Evolutionary conservation across 2,113 vertebrate genomes (phyloP).

Genomic region (Ochotona princeps): DNA sequence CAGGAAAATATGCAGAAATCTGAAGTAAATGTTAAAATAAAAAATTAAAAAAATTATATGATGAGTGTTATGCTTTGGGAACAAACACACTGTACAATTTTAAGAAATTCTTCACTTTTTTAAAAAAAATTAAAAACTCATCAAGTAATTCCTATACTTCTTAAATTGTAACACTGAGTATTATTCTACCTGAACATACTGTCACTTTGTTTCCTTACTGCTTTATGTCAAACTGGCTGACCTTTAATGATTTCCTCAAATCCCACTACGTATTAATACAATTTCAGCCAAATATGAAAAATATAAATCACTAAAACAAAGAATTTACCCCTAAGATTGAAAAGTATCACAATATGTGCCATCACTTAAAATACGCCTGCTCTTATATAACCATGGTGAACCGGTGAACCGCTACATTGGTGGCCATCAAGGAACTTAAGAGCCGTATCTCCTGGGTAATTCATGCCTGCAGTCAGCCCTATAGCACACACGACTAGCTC

Average conservation of each 20-base stretch:
- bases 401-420: background rate
- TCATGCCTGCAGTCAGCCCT: background rate
- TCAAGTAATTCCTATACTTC: background rate
- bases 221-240: background rate
- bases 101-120: conserved; percentile 30
- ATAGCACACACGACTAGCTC: background rate
- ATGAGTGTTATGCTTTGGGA: background rate
- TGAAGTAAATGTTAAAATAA: background rate
- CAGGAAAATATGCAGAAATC: conserved; percentile 26
- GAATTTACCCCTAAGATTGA: conserved; percentile 16
- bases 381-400: background rate
- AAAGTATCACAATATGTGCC: conserved; percentile 7
- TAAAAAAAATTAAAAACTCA: background rate
- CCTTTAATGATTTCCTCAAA: conserved; percentile 44
- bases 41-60: conserved; percentile 28
- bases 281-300: conserved; percentile 13
- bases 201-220: background rate
- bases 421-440: background rate
- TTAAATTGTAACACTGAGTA: conserved; percentile 24
- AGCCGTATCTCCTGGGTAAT: background rate
- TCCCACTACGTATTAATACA: background rate
- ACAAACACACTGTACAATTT: background rate
- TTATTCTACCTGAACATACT: background rate
- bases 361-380: conserved; percentile 33
- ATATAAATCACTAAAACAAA: background rate